phyloP scores from a whole-genome alignment of 2,888 invertebrate genomes.

The Isoperla grammatica region DNA sequence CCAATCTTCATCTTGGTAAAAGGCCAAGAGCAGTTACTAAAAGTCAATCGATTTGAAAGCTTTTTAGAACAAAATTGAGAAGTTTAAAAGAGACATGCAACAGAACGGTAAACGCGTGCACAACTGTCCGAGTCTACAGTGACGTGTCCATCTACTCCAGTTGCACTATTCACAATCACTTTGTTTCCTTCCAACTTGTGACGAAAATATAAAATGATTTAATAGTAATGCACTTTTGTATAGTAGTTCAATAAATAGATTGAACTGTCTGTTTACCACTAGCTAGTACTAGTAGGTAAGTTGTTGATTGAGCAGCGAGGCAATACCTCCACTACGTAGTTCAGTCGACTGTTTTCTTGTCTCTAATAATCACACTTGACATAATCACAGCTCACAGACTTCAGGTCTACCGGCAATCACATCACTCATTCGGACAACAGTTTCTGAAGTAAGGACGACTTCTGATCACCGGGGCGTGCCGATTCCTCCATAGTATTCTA shows the following conservation, averaged over 20 bases:
- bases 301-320: slow-evolving; percentile 10
- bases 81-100: slow-evolving; percentile 11
- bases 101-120: neutral
- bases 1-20: slow-evolving; percentile 4
- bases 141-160: neutral
- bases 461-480: slow-evolving; percentile 66
- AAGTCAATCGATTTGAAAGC: slow-evolving; percentile 9
- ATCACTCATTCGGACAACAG: slow-evolving; percentile 69
- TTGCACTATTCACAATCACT: slow-evolving; percentile 17
- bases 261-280: neutral
- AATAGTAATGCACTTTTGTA: slow-evolving; percentile 30
- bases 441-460: slow-evolving; percentile 76
- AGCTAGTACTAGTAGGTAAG: neutral
- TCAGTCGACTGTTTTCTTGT: no score
- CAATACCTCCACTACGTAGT: slow-evolving; percentile 1
- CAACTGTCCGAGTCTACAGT: slow-evolving; percentile 4
- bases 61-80: slow-evolving; percentile 16
- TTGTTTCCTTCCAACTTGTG: slow-evolving; percentile 18
- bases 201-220: slow-evolving; percentile 27
- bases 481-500: slow-evolving; percentile 71
- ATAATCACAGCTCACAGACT: slow-evolving; percentile 10
- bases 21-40: slow-evolving; percentile 13
- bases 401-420: slow-evolving; percentile 1
- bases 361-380: slow-evolving; percentile 7
- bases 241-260: slow-evolving; percentile 13